These are phyloP conservation scores for Aphidius colemani DNA, from an alignment of 2,888 invertebrate genomes.

Conservation along the genomic window DNA sequence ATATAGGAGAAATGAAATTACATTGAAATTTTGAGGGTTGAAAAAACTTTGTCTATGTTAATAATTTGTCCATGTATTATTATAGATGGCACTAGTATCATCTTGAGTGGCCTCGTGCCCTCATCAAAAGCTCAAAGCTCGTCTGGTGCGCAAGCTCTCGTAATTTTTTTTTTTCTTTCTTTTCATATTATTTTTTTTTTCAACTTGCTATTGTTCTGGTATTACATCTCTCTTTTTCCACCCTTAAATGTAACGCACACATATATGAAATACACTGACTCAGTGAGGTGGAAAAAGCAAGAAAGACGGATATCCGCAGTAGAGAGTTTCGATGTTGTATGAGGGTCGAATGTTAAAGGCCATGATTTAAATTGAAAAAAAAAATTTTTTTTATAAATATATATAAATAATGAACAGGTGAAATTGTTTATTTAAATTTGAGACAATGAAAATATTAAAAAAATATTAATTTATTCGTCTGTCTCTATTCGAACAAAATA, in stretches of 20 bases:
- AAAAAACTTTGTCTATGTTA: conserved; percentile 11
- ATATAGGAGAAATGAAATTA: too few species aligned
- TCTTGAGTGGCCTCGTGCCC: conserved; percentile 33
- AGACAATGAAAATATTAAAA: background rate
- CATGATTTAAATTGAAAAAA: conserved; percentile 27
- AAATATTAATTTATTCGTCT: background rate
- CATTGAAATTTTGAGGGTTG: too few species aligned
- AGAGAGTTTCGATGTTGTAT: conserved; percentile 17
- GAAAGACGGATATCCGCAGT: conserved; percentile 23
- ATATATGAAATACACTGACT: conserved; percentile 7
- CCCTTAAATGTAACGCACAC: too few species aligned
- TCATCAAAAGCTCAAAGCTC: conserved; percentile 22
- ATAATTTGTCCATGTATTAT: conserved; percentile 9
- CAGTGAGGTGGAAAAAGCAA: conserved; percentile 20
- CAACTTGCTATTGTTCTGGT: conserved; percentile 4
- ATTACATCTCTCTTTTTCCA: too few species aligned
- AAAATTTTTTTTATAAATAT: background rate
- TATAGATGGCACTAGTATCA: conserved; percentile 2
- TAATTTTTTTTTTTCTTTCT: conserved; percentile 10
- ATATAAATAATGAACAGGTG: background rate
- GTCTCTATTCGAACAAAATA: background rate
- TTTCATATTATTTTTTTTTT: background rate
- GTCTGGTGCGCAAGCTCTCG: conserved; percentile 2
- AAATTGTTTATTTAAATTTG: background rate
- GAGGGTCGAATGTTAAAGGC: conserved; percentile 29